Evolutionary conservation across 2,888 invertebrate genomes (phyloP).

Genomic region (Osedax fenrisi): DNA sequence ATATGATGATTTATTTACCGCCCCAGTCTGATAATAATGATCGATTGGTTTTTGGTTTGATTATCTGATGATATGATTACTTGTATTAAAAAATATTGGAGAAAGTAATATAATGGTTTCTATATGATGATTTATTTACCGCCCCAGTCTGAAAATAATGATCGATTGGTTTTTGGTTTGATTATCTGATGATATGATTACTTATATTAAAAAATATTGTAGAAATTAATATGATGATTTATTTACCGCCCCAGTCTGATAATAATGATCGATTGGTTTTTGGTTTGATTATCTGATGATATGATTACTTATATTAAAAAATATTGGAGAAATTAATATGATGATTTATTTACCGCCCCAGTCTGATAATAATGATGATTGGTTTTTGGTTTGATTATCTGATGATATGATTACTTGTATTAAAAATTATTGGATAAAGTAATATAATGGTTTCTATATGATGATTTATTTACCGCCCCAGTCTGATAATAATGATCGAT

Average conservation of each 20-base stretch:
- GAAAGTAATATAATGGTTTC: too few relatives aligned
- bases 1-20: neutral
- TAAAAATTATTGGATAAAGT: too few relatives aligned
- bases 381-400: neutral
- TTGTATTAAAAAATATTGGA: neutral
- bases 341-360: neutral
- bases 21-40: neutral
- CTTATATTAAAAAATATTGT: too few relatives aligned
- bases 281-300: neutral
- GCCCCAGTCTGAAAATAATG: neutral
- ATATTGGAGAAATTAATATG: too few relatives aligned
- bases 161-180: neutral
- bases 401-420: too few relatives aligned
- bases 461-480: neutral
- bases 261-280: neutral
- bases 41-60: neutral
- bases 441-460: neutral
- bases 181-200: neutral
- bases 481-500: neutral
- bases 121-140: neutral
- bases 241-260: neutral
- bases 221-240: neutral
- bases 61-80: too few relatives aligned
- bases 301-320: too few relatives aligned
- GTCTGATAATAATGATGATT: neutral